Conservation (phyloP, 1,140 invertebrate species). For the Drosophila dunni region DNA sequence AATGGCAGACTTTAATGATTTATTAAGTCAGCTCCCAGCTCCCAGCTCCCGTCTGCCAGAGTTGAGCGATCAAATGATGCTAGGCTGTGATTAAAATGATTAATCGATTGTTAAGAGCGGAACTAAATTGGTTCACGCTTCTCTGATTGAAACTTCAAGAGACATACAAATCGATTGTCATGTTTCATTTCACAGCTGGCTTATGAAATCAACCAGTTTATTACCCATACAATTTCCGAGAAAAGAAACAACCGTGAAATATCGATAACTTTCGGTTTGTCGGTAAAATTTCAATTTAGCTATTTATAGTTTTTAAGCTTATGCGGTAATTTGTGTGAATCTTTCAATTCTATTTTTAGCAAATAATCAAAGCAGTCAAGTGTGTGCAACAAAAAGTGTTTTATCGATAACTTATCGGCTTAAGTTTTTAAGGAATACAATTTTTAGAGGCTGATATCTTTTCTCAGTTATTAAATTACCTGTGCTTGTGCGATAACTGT, state of each 20-base stretch:
- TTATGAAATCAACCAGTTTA: constrained; percentile 4
- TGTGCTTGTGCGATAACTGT: too few species aligned
- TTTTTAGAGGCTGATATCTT: too few species aligned
- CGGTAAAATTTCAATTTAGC: background rate
- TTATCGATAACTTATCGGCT: too few species aligned
- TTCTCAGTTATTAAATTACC: too few species aligned
- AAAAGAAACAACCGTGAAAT: background rate
- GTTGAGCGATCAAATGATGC: constrained; percentile 11
- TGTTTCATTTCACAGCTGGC: constrained; percentile 5
- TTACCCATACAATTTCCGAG: background rate
- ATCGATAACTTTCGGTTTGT: background rate
- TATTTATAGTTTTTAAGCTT: background rate
- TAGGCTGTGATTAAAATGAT: constrained; percentile 26
- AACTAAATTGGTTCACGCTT: constrained; percentile 34
- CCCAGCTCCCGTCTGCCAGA: constrained; percentile 1
- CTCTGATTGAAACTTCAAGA: constrained; percentile 14
- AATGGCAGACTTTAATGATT: background rate
- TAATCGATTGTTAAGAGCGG: constrained; percentile 31
- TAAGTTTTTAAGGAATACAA: too few species aligned
- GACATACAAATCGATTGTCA: constrained; percentile 22
- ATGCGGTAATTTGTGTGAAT: too few species aligned
- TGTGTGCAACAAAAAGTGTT: too few species aligned
- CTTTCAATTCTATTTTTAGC: too few species aligned
- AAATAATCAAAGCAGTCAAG: too few species aligned
- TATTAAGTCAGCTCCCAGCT: constrained; percentile 15